phyloP scores from a whole-genome alignment of 2,888 invertebrate genomes.

The Tenthredo notha region DNA sequence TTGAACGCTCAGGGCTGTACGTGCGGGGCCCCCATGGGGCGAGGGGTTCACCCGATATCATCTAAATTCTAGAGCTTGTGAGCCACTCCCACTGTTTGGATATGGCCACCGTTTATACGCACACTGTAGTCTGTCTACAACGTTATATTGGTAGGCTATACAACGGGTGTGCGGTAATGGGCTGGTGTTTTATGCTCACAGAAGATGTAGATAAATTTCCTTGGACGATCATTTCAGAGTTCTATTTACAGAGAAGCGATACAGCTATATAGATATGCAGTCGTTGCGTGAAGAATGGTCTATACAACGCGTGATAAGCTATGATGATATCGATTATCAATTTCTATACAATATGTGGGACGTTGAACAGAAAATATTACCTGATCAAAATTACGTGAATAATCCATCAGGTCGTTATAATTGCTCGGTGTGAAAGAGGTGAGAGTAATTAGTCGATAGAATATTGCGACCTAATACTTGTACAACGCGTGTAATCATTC shows the following conservation, averaged over 20 bases:
- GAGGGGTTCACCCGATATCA: slow-evolving; percentile 50
- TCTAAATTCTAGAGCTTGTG: slow-evolving; percentile 52
- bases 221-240: slow-evolving; percentile 20
- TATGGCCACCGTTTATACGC: slow-evolving; percentile 50
- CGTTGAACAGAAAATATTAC: neutral
- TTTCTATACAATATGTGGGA: neutral
- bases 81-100: slow-evolving; percentile 52
- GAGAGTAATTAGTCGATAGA: neutral
- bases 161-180: slow-evolving; percentile 46
- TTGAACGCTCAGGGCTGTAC: slow-evolving; percentile 53
- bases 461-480: neutral
- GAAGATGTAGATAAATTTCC: slow-evolving; percentile 49
- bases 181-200: slow-evolving; percentile 47
- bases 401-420: neutral
- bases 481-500: neutral
- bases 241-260: slow-evolving; percentile 17
- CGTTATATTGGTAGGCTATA: slow-evolving; percentile 35
- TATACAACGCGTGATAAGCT: neutral
- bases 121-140: slow-evolving; percentile 6
- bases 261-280: neutral
- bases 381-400: slow-evolving; percentile 19
- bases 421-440: neutral
- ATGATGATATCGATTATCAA: slow-evolving; percentile 32
- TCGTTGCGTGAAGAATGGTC: neutral
- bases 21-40: slow-evolving; percentile 55